Evolutionary conservation across 2,113 vertebrate genomes (phyloP), one percentile per base, ranked within the genome.

Genomic region (Osmerus eperlanus): DNA sequence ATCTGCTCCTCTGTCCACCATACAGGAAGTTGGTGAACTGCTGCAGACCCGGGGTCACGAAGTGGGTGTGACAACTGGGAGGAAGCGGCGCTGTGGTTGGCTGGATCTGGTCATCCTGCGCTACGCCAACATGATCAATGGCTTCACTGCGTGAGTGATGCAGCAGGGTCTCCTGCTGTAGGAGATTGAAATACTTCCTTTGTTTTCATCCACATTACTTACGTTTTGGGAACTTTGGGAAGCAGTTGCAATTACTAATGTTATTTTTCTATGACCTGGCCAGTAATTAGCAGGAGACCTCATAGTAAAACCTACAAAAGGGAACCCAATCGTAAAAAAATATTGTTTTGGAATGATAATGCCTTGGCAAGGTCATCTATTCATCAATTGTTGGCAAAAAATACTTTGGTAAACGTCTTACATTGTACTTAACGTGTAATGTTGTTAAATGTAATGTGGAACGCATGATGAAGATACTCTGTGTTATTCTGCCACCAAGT

Each of bases 11-110:
- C 32, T 36, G 32, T 36, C 32, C 54, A 55, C 18, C 54, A 15
- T 55, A 55, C 54, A 15, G 95, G 94, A 95, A 51, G 92, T 75
- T 16, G 93, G 93, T 2, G 71, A 80, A 0, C 76, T 91, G 68
- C 81, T 94, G 25, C 93, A 94, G 81, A 83, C 83, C 2, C 87
- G 84, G 70, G 93, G 93, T 4, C 85, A 85, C 18, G 93, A 94
- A 80, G 70, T 94, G 0, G 94, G 94, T 0, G 93, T 94, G 71
- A 94, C 93, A 1, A 94, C 94, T 0, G 93, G 93, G 74, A 93
- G 97, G 32, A 94, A 87, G 84, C 90, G 96, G 85, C 94, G 97
- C 67, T 99, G 97, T 72, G 93, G 93, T 19, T 94, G 93, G 93
- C 85, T 94, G 79, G 93, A 94, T 73, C 81, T 94, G 74, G 89